A percentile compares a stretch with the other conserved stretches of the same genome.
phyloP scores from a whole-genome alignment of 2,113 vertebrate species.

The Nothocercus julius region DNA sequence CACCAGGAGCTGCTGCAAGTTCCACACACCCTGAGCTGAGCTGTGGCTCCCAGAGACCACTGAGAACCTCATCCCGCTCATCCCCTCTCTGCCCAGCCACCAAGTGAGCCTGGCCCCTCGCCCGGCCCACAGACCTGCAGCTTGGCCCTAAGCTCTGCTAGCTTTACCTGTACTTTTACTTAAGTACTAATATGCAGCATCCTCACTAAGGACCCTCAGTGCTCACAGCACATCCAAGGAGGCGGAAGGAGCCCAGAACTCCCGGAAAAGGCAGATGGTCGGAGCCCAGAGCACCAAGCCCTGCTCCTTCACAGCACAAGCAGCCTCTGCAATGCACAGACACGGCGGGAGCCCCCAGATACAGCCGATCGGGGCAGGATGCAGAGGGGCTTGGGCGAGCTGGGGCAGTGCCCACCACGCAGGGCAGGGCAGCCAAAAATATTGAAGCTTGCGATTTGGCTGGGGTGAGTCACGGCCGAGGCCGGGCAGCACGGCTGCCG shows the following conservation, averaged over 20 bases:
- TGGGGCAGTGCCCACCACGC: background rate
- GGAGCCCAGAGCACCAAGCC: rapidly evolving
- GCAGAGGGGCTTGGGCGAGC: background rate
- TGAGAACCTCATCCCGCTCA: background rate
- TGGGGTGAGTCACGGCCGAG: background rate
- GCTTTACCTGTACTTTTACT: background rate
- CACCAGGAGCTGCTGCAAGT: background rate
- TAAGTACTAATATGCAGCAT: rapidly evolving
- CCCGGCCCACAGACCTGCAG: too few relatives aligned
- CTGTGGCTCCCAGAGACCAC: background rate
- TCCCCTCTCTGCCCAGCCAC: rapidly evolving
- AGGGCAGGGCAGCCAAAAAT: background rate
- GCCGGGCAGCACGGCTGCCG: background rate
- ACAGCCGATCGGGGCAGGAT: rapidly evolving
- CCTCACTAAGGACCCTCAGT: background rate
- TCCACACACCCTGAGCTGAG: background rate
- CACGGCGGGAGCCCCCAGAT: background rate
- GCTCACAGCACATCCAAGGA: rapidly evolving
- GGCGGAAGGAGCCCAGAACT: background rate
- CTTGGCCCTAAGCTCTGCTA: background rate
- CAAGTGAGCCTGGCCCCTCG: background rate
- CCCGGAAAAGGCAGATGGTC: rapidly evolving
- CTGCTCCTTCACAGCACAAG: rapidly evolving
- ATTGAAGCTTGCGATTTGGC: background rate
- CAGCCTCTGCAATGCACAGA: background rate